Conservation (phyloP, 2,888 invertebrate genomes). For the Netelia virgata region DNA sequence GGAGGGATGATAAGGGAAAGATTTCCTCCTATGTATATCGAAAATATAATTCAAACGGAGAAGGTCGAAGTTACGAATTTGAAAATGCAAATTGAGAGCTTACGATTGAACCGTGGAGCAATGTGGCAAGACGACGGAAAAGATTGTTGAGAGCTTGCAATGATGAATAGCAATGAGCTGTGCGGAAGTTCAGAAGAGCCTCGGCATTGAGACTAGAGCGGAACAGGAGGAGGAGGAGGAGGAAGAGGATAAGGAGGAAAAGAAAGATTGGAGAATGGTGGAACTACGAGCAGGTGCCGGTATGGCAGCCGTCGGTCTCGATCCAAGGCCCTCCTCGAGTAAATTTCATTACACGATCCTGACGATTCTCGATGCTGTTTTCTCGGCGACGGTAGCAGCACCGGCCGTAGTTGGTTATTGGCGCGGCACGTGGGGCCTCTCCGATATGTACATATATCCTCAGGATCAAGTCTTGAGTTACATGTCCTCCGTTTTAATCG, state of each 20-base stretch:
- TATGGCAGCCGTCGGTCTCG: constrained; percentile 84
- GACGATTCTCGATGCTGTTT: constrained; percentile 89
- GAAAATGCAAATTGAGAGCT: background rate
- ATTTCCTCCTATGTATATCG: no score
- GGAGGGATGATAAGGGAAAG: background rate
- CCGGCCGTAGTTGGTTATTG: constrained; percentile 94
- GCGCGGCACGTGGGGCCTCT: constrained; percentile 94
- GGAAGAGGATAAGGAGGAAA: constrained; percentile 46
- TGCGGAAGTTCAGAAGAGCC: constrained; percentile 60
- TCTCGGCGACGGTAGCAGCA: constrained; percentile 91
- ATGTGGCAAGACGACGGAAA: background rate
- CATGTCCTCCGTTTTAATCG: constrained; percentile 89
- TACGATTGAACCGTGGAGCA: background rate
- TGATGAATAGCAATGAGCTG: constrained; percentile 66
- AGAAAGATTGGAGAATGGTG: constrained; percentile 80
- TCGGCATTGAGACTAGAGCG: constrained; percentile 37
- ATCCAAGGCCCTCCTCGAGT: constrained; percentile 59
- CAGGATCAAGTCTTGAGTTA: constrained; percentile 88
- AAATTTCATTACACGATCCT: constrained; percentile 86
- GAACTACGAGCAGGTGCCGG: constrained; percentile 89
- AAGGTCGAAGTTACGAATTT: background rate
- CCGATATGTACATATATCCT: constrained; percentile 91
- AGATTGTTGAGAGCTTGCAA: constrained; percentile 36
- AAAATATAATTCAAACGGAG: background rate
- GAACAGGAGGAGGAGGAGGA: constrained; percentile 44